Percentiles rank a stretch among this genome's conserved stretches.
phyloP scores from a whole-genome alignment of 2,888 invertebrate genomes.

The Tuberolachnus salignus region DNA sequence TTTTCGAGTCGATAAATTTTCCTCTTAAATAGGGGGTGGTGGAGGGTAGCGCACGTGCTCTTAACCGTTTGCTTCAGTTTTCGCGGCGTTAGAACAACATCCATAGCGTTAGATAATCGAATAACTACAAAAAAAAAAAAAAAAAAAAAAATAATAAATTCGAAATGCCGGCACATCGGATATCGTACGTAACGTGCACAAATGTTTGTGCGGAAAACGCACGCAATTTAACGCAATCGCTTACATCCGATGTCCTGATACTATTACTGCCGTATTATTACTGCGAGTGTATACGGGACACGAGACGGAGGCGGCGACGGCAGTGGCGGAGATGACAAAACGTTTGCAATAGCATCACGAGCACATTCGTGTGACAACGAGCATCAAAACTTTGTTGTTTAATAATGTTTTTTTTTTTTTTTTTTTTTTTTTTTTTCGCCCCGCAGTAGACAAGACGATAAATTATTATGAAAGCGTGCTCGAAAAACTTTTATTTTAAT shows the following conservation, averaged over 20 bases:
- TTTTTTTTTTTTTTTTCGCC: slow-evolving; percentile 1
- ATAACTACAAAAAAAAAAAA: too few species aligned
- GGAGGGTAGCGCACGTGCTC: too few species aligned
- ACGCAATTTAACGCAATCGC: background rate
- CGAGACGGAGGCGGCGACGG: too few species aligned
- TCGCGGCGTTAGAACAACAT: too few species aligned
- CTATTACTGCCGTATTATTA: too few species aligned
- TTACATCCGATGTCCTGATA: background rate
- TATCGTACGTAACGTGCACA: too few species aligned
- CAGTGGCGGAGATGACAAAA: slow-evolving; percentile 29
- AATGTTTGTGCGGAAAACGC: background rate
- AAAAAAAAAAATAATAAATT: too few species aligned
- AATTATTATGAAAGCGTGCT: slow-evolving; percentile 51
- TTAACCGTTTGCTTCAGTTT: too few species aligned
- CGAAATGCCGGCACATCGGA: too few species aligned
- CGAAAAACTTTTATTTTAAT: slow-evolving; percentile 54
- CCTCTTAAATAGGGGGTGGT: too few species aligned
- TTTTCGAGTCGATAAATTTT: too few species aligned
- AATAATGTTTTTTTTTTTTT: slow-evolving; percentile 23
- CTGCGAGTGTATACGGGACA: background rate
- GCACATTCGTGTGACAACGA: slow-evolving; percentile 44
- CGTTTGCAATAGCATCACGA: slow-evolving; percentile 4
- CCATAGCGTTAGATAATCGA: too few species aligned
- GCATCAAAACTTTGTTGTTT: slow-evolving; percentile 52
- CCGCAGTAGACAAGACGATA: slow-evolving; percentile 47